Evolutionary conservation across 2,888 invertebrate species (phyloP), one percentile per base, ranked within the genome.

Genomic region (Trileptium ribeirensis): DNA sequence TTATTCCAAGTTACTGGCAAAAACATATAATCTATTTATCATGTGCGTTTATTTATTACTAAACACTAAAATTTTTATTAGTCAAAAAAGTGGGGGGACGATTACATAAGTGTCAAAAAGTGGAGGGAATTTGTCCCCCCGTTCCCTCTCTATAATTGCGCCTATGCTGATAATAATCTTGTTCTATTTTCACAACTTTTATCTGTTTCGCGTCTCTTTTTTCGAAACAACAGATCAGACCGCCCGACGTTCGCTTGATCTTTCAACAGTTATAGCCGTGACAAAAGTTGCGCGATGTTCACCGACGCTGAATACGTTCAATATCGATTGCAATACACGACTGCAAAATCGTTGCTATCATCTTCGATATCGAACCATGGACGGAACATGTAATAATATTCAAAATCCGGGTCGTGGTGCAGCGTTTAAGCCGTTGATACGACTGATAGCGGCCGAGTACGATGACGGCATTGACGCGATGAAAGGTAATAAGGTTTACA

Each of bases 351-450:
- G 95, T 92, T 97, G 96, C 87, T 96, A 92, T 88, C 96, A 97
- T 88, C 92, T 92, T 19, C 94, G 93, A 86, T 99, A 96, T 88
- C 92, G 98, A 0, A 93, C 92, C 81, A 91, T 95, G 82, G 96
- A 97, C 88, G 98, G 98, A 0, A 94, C 94, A 36, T 99, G 99
- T 89, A 99, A 99, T 89, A 99, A 99, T 89, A 91, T 96, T 79
- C 92, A 92, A 81, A 92, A 96, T 88, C 94, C 96, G 0, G 93
- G 93, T 80, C 95, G 95, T 95, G 98, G 98, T 2, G 93, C 96
- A 0, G 95, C 98, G 8, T 75, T 75, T 39, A 36, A 3, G 36
- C 33, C 77, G n/a, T 36, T 38, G n/a, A n/a, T n/a, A 24, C 24
- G 77, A 75, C 77, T 75, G 2, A 29, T 34, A 8, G 8, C 77